Conservation (phyloP, 2,113 vertebrate genomes). For the Geococcyx californianus region DNA sequence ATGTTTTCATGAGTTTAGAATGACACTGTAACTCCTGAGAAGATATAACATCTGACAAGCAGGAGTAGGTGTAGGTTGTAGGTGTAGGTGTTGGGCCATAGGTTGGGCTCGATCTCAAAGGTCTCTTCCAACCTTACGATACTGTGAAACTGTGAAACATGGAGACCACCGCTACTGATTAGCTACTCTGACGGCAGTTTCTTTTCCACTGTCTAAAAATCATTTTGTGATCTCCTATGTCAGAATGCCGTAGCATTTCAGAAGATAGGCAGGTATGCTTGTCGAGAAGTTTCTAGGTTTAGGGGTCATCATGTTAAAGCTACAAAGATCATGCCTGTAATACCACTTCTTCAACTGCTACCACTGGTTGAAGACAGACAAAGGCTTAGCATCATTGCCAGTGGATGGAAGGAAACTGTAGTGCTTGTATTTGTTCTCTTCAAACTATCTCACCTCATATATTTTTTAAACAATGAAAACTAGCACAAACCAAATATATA, state of each 20-base stretch:
- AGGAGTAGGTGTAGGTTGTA: too few species aligned
- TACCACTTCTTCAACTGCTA: neutral
- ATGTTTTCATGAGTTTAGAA: neutral
- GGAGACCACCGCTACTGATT: neutral
- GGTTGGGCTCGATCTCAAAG: too few species aligned
- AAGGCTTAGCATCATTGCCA: rapidly evolving
- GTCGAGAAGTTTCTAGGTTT: neutral
- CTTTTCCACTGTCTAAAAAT: neutral
- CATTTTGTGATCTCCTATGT: neutral
- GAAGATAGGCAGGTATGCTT: neutral
- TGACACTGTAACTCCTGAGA: neutral
- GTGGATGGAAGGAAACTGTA: neutral
- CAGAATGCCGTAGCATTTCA: neutral
- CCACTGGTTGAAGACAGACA: neutral
- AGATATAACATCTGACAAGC: too few species aligned
- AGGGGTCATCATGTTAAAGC: neutral
- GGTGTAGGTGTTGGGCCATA: too few species aligned
- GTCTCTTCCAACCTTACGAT: too few species aligned
- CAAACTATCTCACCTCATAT: neutral
- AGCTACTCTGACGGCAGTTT: neutral
- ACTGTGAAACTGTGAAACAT: too few species aligned
- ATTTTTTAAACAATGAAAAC: neutral
- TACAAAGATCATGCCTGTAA: neutral
- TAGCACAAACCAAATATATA: neutral
- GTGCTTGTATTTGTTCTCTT: neutral